A percentile compares a stretch with the other conserved stretches of the same genome.
Conservation (phyloP, 2,888 invertebrate genomes). For the Xanthia icteritia region DNA sequence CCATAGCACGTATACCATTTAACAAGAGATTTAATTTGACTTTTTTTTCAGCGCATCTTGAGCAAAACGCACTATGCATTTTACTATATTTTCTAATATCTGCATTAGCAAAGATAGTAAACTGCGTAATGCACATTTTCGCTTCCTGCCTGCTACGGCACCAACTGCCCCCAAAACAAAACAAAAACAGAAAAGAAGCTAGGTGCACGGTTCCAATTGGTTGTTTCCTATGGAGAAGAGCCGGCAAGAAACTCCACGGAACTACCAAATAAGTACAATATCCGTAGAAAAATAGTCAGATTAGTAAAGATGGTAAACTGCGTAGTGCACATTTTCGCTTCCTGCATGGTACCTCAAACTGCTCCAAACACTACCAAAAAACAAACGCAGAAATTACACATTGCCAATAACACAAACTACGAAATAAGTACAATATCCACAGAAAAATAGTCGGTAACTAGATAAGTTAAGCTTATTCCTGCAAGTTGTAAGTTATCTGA, state of each 20-base stretch:
- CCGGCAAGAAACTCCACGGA: too few relatives aligned
- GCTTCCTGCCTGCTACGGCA: too few relatives aligned
- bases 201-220: too few relatives aligned
- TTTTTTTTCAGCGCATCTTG: not conserved
- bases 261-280: not conserved
- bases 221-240: too few relatives aligned
- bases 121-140: too few relatives aligned
- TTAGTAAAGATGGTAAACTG: not conserved
- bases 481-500: slow-evolving; percentile 54
- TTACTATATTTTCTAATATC: not conserved
- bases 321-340: too few relatives aligned
- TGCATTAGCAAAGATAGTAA: not conserved
- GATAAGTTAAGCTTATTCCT: slow-evolving; percentile 39
- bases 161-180: not conserved
- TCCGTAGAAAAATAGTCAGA: slow-evolving; percentile 27
- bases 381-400: not conserved
- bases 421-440: slow-evolving; percentile 27
- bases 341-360: not conserved
- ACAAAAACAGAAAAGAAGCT: not conserved
- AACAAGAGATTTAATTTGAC: not conserved
- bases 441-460: slow-evolving; percentile 38
- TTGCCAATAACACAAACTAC: slow-evolving; percentile 19
- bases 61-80: not conserved
- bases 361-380: not conserved
- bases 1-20: not conserved